phyloP scores from a whole-genome alignment of 1,140 invertebrate species.

The Drosophila triauraria region DNA sequence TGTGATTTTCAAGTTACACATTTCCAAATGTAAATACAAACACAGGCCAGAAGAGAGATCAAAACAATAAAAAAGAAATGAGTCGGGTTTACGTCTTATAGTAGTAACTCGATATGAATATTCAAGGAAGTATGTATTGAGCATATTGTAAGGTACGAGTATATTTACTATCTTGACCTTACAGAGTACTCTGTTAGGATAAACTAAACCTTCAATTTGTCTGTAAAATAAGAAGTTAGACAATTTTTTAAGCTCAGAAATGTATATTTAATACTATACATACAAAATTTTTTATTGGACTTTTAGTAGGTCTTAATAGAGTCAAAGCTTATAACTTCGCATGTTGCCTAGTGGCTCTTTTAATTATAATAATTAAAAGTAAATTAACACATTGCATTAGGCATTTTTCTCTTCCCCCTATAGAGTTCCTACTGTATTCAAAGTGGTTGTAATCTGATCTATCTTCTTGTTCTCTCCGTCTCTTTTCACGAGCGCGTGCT shows the following conservation, averaged over 20 bases:
- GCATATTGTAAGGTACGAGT: too few species aligned
- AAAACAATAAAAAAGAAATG: constrained; percentile 13
- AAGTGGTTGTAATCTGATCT: constrained; percentile 35
- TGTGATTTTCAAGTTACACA: constrained; percentile 31
- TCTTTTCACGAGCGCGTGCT: constrained; percentile 43
- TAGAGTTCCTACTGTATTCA: constrained; percentile 3
- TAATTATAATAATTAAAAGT: constrained; percentile 1
- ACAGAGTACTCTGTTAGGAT: too few species aligned
- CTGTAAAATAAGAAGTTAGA: not conserved
- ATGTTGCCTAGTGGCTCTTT: not conserved
- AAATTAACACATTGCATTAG: not conserved
- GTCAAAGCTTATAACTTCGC: not conserved
- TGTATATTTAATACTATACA: too few species aligned
- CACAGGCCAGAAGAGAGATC: not conserved
- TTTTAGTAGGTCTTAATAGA: too few species aligned
- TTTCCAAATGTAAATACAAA: constrained; percentile 36
- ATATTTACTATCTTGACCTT: too few species aligned
- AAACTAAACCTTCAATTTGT: too few species aligned
- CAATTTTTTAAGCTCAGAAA: too few species aligned
- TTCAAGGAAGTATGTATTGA: not conserved
- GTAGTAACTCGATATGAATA: not conserved
- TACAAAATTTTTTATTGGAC: too few species aligned
- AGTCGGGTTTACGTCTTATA: constrained; percentile 25
- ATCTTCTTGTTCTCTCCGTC: constrained; percentile 9
- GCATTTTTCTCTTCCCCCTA: not conserved